phyloP scores from a whole-genome alignment of 1,140 invertebrate species.

The Amyelois transitella region DNA sequence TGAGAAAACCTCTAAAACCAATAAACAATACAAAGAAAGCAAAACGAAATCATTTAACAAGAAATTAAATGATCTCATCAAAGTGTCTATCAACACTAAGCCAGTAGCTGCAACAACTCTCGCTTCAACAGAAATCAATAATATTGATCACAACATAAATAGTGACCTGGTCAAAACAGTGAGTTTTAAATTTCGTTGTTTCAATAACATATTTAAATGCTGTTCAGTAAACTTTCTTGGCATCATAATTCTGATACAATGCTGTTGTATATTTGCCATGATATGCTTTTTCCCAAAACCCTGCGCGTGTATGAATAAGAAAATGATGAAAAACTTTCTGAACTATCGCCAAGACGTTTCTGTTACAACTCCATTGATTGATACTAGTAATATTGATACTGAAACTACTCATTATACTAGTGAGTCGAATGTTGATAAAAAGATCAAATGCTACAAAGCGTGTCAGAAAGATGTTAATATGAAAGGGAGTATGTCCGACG shows the following conservation, averaged over 20 bases:
- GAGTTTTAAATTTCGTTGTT: background rate
- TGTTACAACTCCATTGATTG: constrained; percentile 52
- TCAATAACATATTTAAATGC: background rate
- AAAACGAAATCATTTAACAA: too few species aligned
- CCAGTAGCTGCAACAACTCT: too few species aligned
- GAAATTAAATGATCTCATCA: too few species aligned
- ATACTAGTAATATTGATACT: constrained; percentile 48
- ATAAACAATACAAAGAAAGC: too few species aligned
- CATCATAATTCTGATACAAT: constrained; percentile 38
- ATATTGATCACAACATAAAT: too few species aligned
- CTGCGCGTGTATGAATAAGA: constrained; percentile 35
- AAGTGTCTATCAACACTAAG: too few species aligned
- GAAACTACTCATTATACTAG: constrained; percentile 43
- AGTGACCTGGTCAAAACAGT: too few species aligned
- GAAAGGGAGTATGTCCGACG: constrained; percentile 52
- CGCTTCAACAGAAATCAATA: too few species aligned
- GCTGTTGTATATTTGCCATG: constrained; percentile 42
- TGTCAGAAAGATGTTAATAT: constrained; percentile 42
- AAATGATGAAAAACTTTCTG: constrained; percentile 39
- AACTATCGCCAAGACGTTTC: constrained; percentile 52
- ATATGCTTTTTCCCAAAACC: constrained; percentile 34
- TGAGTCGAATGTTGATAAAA: constrained; percentile 47
- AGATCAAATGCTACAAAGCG: constrained; percentile 53
- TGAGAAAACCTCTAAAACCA: too few species aligned
- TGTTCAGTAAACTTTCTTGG: constrained; percentile 10